Conservation (phyloP, 2,888 invertebrate genomes). For the Ypsolopha sequella region DNA sequence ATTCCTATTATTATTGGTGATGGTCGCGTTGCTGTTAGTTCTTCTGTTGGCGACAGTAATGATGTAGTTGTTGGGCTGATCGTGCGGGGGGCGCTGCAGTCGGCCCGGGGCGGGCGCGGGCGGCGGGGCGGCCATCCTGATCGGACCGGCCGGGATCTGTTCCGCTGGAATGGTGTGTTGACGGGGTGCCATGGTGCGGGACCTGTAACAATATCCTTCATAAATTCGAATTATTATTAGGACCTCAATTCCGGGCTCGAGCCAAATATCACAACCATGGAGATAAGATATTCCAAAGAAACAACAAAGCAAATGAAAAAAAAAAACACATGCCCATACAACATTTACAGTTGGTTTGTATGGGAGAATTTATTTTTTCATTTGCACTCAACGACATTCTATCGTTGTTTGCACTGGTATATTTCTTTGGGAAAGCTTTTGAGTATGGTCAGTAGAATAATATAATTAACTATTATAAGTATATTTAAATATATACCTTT, state of each 20-base stretch:
- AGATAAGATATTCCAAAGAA: no score
- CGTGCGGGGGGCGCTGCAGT: constrained; percentile 55
- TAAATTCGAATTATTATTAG: no score
- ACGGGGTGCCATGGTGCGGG: constrained; percentile 44
- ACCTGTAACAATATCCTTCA: not conserved
- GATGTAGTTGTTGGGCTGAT: constrained; percentile 47
- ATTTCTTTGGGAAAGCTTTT: not conserved
- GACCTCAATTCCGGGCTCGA: not conserved
- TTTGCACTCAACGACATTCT: not conserved
- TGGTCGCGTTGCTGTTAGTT: not conserved
- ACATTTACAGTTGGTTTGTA: no score
- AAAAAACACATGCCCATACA: no score
- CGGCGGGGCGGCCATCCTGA: constrained; percentile 22
- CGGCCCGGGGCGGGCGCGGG: constrained; percentile 52
- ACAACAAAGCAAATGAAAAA: no score
- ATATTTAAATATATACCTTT: not conserved
- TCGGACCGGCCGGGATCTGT: constrained; percentile 10
- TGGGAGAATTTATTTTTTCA: no score
- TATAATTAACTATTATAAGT: not conserved
- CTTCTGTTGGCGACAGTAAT: constrained; percentile 18
- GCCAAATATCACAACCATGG: no score
- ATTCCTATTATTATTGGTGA: not conserved
- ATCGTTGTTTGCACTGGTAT: not conserved
- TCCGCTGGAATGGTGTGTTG: constrained; percentile 41
- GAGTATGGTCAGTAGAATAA: no score